Conservation (phyloP, 1,140 invertebrate species). For the Drosophila biarmipes region DNA sequence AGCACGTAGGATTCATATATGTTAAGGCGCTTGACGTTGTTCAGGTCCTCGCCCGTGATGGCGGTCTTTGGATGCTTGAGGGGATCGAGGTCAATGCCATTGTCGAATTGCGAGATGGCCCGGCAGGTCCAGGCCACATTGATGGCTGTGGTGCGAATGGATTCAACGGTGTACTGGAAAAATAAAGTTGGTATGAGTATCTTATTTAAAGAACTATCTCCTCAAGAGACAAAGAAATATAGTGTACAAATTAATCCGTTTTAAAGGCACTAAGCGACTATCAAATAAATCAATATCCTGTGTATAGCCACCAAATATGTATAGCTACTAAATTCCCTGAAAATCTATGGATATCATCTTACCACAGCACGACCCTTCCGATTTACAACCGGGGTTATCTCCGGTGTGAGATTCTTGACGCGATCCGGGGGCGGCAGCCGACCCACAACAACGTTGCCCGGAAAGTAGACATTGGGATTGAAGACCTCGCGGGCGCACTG, state of each 20-base stretch:
- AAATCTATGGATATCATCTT: neutral
- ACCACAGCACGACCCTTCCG: conserved; percentile 60
- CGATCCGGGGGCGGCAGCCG: conserved; percentile 87
- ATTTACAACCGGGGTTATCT: conserved; percentile 86
- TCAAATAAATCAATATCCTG: neutral
- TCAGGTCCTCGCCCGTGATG: conserved; percentile 90
- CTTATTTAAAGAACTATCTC: too few relatives aligned
- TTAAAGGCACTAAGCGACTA: too few relatives aligned
- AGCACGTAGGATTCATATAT: conserved; percentile 95
- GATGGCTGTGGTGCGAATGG: conserved; percentile 87
- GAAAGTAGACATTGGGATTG: conserved; percentile 86
- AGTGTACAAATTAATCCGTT: too few relatives aligned
- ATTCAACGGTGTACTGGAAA: conserved; percentile 87
- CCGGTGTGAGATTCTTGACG: conserved; percentile 86
- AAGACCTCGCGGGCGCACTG: conserved; percentile 50
- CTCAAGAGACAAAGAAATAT: too few relatives aligned
- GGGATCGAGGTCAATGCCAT: conserved; percentile 82
- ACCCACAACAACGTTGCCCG: conserved; percentile 89
- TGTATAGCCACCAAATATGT: neutral
- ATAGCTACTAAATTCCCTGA: neutral
- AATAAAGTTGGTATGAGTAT: neutral
- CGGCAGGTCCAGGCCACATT: conserved; percentile 93
- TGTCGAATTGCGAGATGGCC: conserved; percentile 88
- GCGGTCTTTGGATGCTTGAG: conserved; percentile 89
- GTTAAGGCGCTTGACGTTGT: conserved; percentile 91